phyloP scores from a whole-genome alignment of 2,888 invertebrate genomes.

The Macroteleia sp. region DNA sequence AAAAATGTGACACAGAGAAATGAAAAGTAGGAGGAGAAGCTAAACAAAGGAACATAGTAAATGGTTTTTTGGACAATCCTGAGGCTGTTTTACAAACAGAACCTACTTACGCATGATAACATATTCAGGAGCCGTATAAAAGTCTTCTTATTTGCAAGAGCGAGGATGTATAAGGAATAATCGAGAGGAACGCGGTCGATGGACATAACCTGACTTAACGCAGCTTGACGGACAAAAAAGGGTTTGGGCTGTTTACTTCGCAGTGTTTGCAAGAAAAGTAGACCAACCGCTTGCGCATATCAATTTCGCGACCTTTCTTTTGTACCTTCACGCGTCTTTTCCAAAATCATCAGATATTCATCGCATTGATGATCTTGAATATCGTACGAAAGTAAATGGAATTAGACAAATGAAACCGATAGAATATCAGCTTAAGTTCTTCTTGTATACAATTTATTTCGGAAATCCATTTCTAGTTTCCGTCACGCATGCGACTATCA shows the following conservation, averaged over 20 bases:
- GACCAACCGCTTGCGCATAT: slow-evolving; percentile 43
- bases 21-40: slow-evolving; percentile 13
- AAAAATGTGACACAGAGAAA: slow-evolving; percentile 6
- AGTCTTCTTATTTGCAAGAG: slow-evolving; percentile 54
- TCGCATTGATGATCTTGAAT: too few relatives aligned
- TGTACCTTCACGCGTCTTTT: slow-evolving; percentile 31
- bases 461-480: too few relatives aligned
- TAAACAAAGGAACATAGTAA: slow-evolving; percentile 50
- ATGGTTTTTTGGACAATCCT: slow-evolving; percentile 60
- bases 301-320: slow-evolving; percentile 35
- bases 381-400: too few relatives aligned
- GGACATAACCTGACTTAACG: slow-evolving; percentile 67
- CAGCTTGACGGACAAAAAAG: slow-evolving; percentile 47
- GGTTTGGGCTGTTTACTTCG: slow-evolving; percentile 46
- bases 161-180: slow-evolving; percentile 64
- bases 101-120: slow-evolving; percentile 74
- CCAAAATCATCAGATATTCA: too few relatives aligned
- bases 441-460: too few relatives aligned
- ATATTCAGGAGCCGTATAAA: slow-evolving; percentile 69
- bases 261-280: slow-evolving; percentile 65
- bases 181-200: slow-evolving; percentile 38
- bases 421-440: too few relatives aligned
- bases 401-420: too few relatives aligned
- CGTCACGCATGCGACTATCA: too few relatives aligned
- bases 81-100: slow-evolving; percentile 74